These are phyloP conservation scores for Idris sp. DNA, from an alignment of 1,140 invertebrate species.

Conservation along the genomic window DNA sequence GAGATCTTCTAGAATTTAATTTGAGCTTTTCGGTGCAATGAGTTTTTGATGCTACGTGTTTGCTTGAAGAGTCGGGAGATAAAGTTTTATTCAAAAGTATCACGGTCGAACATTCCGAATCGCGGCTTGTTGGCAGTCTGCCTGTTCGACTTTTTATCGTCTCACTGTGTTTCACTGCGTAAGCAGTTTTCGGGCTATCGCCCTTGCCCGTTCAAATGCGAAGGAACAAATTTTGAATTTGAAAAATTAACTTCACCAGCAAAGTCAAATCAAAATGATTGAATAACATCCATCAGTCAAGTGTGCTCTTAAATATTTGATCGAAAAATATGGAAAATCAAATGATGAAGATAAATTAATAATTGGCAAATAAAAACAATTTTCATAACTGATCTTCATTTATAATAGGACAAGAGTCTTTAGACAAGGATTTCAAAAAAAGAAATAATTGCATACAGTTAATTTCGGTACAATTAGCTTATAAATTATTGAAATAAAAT, in stretches of 20 bases:
- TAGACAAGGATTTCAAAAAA: no score
- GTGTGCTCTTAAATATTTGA: no score
- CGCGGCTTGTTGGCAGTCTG: constrained; percentile 51
- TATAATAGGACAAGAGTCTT: no score
- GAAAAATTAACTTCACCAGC: constrained; percentile 5
- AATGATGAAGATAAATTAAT: no score
- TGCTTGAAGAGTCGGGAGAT: constrained; percentile 46
- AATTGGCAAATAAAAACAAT: no score
- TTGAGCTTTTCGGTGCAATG: constrained; percentile 38
- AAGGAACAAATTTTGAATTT: constrained; percentile 23
- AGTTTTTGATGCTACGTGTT: constrained; percentile 54
- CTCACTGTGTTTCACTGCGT: constrained; percentile 32
- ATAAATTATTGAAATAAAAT: no score
- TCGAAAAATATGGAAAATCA: no score
- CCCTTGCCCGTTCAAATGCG: constrained; percentile 17
- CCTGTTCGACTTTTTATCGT: constrained; percentile 46
- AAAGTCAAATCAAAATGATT: no score
- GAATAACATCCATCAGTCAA: no score
- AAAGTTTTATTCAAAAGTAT: constrained; percentile 53
- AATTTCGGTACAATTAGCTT: no score
- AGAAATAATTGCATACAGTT: no score
- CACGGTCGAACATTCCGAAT: constrained; percentile 26
- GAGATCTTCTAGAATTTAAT: constrained; percentile 47
- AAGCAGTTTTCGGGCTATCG: constrained; percentile 42
- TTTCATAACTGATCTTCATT: no score